Evolutionary conservation across 2,797 vertebrate genomes (phyloP).

Genomic region (Leptatherina wallacei): DNA sequence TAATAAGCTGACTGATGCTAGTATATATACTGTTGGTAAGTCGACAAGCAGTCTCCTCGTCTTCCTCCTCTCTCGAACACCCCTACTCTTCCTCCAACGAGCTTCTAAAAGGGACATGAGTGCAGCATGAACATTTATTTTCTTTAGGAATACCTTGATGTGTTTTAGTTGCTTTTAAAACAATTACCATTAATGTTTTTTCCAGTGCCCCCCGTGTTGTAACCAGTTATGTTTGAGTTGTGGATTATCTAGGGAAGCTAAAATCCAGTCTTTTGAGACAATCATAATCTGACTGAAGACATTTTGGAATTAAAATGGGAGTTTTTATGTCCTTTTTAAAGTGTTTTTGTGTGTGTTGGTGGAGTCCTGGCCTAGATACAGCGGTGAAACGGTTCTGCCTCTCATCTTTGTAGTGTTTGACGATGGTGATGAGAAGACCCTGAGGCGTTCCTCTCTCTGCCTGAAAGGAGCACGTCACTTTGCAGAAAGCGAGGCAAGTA

Average conservation of each 20-base stretch:
- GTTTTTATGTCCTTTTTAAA: conserved; percentile 14
- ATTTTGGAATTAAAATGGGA: conserved; percentile 26
- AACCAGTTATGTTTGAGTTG: conserved; percentile 1
- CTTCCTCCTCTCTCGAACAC: conserved; percentile 2
- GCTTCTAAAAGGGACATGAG: not conserved
- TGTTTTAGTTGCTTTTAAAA: conserved; percentile 43
- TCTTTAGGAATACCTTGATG: not conserved
- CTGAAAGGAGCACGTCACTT: conserved; percentile 89
- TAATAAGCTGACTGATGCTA: conserved; percentile 87
- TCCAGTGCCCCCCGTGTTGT: conserved; percentile 10
- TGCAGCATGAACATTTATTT: not conserved
- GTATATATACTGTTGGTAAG: conserved; percentile 88
- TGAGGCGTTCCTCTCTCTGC: conserved; percentile 87
- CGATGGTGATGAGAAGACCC: conserved; percentile 87
- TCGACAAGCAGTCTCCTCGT: conserved; percentile 39
- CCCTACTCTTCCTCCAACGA: not conserved
- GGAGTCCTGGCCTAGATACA: conserved; percentile 48
- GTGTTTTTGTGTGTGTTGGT: conserved; percentile 23
- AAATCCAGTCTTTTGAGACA: conserved; percentile 11
- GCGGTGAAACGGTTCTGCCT: conserved; percentile 39
- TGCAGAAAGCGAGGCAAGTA: conserved; percentile 86
- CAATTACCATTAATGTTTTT: conserved; percentile 17
- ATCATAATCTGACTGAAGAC: conserved; percentile 12
- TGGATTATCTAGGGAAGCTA: conserved; percentile 16
- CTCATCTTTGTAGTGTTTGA: conserved; percentile 84